Percentiles rank a stretch among this genome's conserved stretches.
Evolutionary conservation across 1,140 invertebrate genomes (phyloP).

Genomic region (Pachyrhynchus sulphureomaculatus): DNA sequence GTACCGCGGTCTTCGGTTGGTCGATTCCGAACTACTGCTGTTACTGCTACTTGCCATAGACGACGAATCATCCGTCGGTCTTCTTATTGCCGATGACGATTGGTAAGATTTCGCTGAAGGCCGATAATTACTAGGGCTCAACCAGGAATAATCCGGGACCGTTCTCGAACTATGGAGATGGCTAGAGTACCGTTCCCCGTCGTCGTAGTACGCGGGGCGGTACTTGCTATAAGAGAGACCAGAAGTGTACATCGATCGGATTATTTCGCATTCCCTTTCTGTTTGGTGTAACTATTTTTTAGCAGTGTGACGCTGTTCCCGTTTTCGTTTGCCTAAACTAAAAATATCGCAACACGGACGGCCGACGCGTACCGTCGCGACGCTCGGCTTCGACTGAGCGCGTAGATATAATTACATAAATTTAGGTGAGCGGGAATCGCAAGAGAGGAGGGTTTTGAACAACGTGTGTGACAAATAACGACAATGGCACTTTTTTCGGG

Average conservation of each 20-base stretch:
- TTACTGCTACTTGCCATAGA: conserved; percentile 34
- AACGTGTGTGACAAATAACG: conserved; percentile 25
- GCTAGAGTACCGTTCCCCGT: conserved; percentile 35
- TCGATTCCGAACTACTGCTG: conserved; percentile 46
- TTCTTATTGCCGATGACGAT: conserved; percentile 11
- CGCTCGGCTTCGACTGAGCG: conserved; percentile 28
- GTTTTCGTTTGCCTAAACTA: conserved; percentile 17
- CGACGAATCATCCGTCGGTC: conserved; percentile 31
- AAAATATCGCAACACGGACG: conserved; percentile 27
- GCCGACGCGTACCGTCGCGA: conserved; percentile 24
- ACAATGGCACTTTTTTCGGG: conserved; percentile 20
- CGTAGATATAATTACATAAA: conserved; percentile 31
- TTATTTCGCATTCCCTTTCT: conserved; percentile 32
- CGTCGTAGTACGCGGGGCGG: conserved; percentile 41
- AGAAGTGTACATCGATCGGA: conserved; percentile 41
- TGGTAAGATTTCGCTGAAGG: conserved; percentile 37
- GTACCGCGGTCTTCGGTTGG: conserved; percentile 63
- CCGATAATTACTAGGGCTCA: conserved; percentile 7
- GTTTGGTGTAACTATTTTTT: conserved; percentile 5
- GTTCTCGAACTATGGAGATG: conserved; percentile 10
- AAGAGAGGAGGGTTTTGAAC: conserved; percentile 22
- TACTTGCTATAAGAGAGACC: conserved; percentile 42
- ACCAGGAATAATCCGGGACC: conserved; percentile 29
- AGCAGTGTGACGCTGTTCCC: conserved; percentile 9
- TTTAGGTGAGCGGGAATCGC: conserved; percentile 27